Base-by-base conservation (phyloP, 2,888 invertebrate genomes). In the Platycheirus rosarum region DNA sequence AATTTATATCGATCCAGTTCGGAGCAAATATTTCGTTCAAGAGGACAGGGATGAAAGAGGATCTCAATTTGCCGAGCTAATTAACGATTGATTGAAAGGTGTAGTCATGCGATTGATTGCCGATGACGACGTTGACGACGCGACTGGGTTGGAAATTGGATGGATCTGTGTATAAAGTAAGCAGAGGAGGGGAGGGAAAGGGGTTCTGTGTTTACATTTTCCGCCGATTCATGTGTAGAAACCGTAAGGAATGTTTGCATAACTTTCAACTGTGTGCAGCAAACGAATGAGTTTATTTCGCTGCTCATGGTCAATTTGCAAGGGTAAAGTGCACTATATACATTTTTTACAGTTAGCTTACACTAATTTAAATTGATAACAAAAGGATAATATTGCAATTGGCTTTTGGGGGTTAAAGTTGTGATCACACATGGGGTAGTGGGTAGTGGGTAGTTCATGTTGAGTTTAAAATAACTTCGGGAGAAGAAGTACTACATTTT, bases 31-130 rank as follows among this genome's bases (percentile, higher is more conserved):
- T 60, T n/a, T 42, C 40, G 32, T 0, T 18, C 20, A 37, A 40
- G 40, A n/a, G 23, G 20, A 37, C 11, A 29, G 35, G n/a, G n/a
- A n/a, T n/a, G n/a, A n/a, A n/a, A 66, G 44, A 79, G 68, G 53
- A 32, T 37, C 49, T 40, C 51, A 66, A 76, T 76, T 82, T 82
- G 65, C 57, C 65, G 55, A 76, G 76, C 80, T 82, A 82, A 82
- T 82, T 82, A 82, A 70, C 70, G 80, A 71, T 71, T 82, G 76
- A 82, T 82, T 80, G 80, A 71, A 76, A 71, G 71, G 70, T 76
- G 80, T 66, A 82, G 76, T 71, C 76, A 82, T 82, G 80, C 80
- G 62, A 70, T 82, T 82, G 80, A 82, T 76, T 82, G 53, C 66
- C 32, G 55, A 62, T 40, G 60, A 73, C 20, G 46, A 71, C 76